Base-by-base conservation (phyloP, 2,797 vertebrate genomes). In the Setipinna tenuifilis region DNA sequence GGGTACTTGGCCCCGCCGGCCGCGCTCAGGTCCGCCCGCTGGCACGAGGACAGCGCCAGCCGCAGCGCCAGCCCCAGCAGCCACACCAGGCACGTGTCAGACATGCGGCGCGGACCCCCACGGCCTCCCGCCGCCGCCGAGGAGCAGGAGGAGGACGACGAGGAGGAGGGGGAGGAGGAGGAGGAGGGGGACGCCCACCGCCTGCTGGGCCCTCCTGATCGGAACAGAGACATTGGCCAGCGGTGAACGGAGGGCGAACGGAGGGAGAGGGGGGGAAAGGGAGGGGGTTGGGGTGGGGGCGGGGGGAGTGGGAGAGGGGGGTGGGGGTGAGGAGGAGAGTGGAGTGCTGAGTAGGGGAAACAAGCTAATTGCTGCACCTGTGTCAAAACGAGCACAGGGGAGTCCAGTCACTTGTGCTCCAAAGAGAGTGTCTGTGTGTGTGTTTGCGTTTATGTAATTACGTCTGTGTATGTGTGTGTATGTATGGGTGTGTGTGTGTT, bases 61-160 rank as follows among this genome's bases (percentile, higher is more conserved):
- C 94, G 94, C 44, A 97, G 94, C 46, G 92, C 92, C 85, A 95
- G 90, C 89, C 96, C 94, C 90, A 95, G 86, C 83, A 96, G 92
- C 94, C 95, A 95, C 86, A 94, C 88, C 89, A 94, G 85, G 88
- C 93, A 95, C 83, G 91, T 90, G 86, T 93, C 93, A 62, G 93
- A 90, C n/a, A 92, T 88, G 88, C 92, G 91, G 71, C 90, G 90
- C 35, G 94, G 90, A 68, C 89, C 87, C 58, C 87, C 91, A 83
- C 85, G 88, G 14, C 85, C 89, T 31, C 57, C 80, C 62, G 81
- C 48, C 6, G 65, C 89, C 78, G 81, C 84, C 25, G n/a, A 81
- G 50, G 50, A 14, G 25, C 19, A 25, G 50, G 3, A 80, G 81
- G 21, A 35, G 61, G 83, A 85, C 87, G 86, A 54, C 2, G 50